Evolutionary conservation across 2,888 invertebrate species (phyloP).

Genomic region (Agrotis segetum): DNA sequence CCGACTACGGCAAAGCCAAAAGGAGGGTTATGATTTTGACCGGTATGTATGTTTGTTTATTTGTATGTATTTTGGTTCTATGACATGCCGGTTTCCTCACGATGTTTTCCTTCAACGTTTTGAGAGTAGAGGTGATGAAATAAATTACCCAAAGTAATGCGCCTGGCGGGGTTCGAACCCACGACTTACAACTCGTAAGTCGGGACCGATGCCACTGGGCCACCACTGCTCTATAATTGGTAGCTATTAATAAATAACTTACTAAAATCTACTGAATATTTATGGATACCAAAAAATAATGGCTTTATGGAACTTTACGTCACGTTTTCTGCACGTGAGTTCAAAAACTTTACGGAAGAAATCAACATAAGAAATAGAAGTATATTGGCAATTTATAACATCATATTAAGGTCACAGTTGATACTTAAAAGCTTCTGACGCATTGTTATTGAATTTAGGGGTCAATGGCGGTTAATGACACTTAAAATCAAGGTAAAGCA

Average conservation of each 20-base stretch:
- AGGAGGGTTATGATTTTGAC: no score
- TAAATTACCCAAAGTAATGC: no score
- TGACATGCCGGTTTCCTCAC: no score
- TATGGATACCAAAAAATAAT: not conserved
- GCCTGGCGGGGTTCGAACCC: no score
- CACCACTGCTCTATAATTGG: not conserved
- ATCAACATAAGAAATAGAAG: not conserved
- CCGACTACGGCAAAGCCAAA: no score
- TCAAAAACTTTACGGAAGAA: slow-evolving; percentile 17
- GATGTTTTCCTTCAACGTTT: no score
- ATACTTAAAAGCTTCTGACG: not conserved
- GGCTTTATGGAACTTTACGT: not conserved
- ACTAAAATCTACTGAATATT: not conserved
- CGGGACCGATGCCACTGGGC: no score
- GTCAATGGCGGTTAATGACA: slow-evolving; percentile 14
- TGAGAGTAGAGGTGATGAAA: no score
- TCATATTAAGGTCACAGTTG: slow-evolving; percentile 9
- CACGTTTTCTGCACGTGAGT: slow-evolving; percentile 8
- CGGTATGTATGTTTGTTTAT: no score
- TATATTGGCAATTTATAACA: slow-evolving; percentile 27
- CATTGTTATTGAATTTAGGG: not conserved
- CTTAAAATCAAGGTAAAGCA: not conserved
- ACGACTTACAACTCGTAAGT: no score
- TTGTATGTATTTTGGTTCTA: no score
- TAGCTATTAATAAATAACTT: not conserved